These are phyloP conservation scores for Eclectus roratus DNA, from an alignment of 2,113 vertebrate species.

Conservation along the genomic window DNA sequence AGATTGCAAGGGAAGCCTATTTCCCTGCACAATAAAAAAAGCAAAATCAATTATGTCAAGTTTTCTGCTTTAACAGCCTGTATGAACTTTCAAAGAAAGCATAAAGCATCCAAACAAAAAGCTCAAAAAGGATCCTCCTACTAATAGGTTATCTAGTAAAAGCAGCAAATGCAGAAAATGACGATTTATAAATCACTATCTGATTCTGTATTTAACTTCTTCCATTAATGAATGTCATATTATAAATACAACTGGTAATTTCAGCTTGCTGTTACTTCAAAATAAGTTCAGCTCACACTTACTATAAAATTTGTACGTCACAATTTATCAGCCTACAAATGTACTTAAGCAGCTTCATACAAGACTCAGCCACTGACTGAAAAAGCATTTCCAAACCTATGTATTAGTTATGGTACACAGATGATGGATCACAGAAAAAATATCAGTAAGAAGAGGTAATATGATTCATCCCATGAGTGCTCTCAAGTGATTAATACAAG, in stretches of 20 bases:
- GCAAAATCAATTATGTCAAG: not conserved
- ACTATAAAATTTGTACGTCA: not conserved
- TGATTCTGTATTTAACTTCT: not conserved
- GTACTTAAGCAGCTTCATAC: not conserved
- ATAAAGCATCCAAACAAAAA: not conserved
- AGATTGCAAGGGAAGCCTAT: not conserved
- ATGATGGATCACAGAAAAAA: not conserved
- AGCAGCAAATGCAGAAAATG: not conserved
- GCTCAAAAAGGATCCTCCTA: not conserved
- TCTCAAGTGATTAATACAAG: not conserved
- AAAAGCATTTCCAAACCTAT: not conserved
- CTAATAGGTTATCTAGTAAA: not conserved
- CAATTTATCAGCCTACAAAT: not conserved
- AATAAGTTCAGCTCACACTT: not conserved
- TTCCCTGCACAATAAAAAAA: not conserved
- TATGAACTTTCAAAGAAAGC: not conserved
- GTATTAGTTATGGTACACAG: not conserved
- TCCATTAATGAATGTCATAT: not conserved
- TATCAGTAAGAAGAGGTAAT: not conserved
- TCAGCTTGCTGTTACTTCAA: not conserved
- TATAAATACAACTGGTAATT: not conserved
- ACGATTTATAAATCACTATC: not conserved
- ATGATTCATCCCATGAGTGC: not conserved
- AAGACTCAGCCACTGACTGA: not conserved
- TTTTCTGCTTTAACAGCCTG: not conserved